phyloP scores from a whole-genome alignment of 2,113 vertebrate genomes.

The Typhlomys cinereus region DNA sequence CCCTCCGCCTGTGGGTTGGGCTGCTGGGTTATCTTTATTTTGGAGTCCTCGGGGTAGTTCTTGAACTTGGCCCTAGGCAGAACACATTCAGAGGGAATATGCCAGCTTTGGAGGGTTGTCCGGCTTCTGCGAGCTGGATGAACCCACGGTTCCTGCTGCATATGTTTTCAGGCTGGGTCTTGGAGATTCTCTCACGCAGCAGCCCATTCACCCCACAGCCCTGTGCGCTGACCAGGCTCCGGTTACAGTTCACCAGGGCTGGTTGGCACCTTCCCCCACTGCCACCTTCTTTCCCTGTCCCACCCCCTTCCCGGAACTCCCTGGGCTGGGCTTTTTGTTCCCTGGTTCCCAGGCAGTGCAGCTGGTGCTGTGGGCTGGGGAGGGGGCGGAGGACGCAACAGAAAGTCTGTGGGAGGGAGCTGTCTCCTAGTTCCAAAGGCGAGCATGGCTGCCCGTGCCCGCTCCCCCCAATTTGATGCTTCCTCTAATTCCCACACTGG shows the following conservation, averaged over 20 bases:
- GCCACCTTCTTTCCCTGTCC: conserved; percentile 7
- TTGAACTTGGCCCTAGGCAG: not conserved
- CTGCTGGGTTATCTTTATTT: not conserved
- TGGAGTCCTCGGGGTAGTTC: not conserved
- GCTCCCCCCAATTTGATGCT: not conserved
- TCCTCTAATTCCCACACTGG: conserved; percentile 52
- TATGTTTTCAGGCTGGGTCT: not conserved
- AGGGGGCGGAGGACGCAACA: conserved; percentile 66
- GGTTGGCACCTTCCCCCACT: not conserved
- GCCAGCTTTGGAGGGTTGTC: not conserved
- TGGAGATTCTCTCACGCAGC: not conserved
- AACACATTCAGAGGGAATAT: not conserved
- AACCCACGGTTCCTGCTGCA: not conserved
- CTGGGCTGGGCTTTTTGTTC: conserved; percentile 65
- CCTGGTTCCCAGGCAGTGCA: conserved; percentile 70
- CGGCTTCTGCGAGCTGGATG: not conserved
- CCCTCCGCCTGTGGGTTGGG: not conserved
- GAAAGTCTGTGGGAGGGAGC: conserved; percentile 69
- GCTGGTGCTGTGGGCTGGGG: conserved; percentile 74
- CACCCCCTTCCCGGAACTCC: conserved; percentile 44
- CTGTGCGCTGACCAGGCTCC: not conserved
- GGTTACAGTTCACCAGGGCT: not conserved
- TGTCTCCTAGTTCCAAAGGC: conserved; percentile 66
- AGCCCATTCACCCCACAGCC: not conserved
- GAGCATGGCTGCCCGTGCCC: not conserved